Base-by-base conservation (phyloP, 2,888 invertebrate genomes). In the Melieria omissa region DNA sequence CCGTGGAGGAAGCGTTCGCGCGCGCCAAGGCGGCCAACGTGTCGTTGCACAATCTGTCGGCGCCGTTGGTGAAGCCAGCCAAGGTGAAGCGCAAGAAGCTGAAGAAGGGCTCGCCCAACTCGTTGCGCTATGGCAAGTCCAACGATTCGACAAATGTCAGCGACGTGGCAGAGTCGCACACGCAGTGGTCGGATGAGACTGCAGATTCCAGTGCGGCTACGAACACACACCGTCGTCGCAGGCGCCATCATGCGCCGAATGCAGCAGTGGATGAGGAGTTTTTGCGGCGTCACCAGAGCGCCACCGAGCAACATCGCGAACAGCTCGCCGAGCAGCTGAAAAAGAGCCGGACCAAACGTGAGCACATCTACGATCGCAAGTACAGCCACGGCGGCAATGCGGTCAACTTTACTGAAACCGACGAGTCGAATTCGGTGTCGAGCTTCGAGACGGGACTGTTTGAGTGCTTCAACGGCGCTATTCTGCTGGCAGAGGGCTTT, bases 361-460 rank as follows among this genome's bases (percentile, higher is more conserved):
- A 87, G 73, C 84, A 84, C 74, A 86, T 92, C 70, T 88, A 93
- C 68, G 94, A 94, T 86, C 90, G 92, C 46, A 93, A 92, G 65
- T 91, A 93, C 10, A 90, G 91, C 77, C 94, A 94, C 81, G 94
- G 94, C 4, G 94, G 94, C 5, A 94, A 93, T 86, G 87, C 87
- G 1, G 79, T 86, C 16, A 92, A 93, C 80, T 87, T 87, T 66
- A 89, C 90, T 0, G 84, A 88, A 54, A 84, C 87, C 5, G 89
- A 90, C 72, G 89, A 90, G 75, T 92, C 92, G 70, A 91, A 90
- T 70, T 93, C 93, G 6, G 90, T 92, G n/a, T 95, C 95, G 0
- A 95, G 95, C 85, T 95, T 95, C 85, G 95, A 95, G 87, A 93
- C 91, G 70, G 92, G 90, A 74, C 87, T 95, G 47, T 88, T 93